Evolutionary conservation across 2,888 invertebrate species (phyloP).

Genomic region (Cephonodes hylas): DNA sequence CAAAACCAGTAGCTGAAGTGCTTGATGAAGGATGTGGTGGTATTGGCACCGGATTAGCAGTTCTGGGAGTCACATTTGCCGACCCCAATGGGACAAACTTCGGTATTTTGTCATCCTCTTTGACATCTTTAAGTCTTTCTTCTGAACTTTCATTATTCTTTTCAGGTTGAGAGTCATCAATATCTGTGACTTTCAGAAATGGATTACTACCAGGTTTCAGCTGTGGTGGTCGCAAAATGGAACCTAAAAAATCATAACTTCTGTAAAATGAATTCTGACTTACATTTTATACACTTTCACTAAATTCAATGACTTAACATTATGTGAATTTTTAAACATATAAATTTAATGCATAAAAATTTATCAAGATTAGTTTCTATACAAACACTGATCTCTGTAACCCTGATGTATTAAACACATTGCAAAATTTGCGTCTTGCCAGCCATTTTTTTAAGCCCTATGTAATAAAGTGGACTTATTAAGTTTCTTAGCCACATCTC

Average conservation of each 20-base stretch:
- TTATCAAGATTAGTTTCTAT: too few relatives aligned
- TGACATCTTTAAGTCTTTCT: slow-evolving; percentile 52
- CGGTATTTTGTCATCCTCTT: slow-evolving; percentile 58
- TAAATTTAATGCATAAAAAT: too few relatives aligned
- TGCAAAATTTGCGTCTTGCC: too few relatives aligned
- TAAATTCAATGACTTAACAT: not conserved
- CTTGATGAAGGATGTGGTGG: slow-evolving; percentile 54
- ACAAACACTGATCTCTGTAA: too few relatives aligned
- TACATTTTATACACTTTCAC: too few relatives aligned
- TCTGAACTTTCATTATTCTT: slow-evolving; percentile 36
- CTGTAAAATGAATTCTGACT: too few relatives aligned
- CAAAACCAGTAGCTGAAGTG: slow-evolving; percentile 85
- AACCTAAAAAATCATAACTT: slow-evolving; percentile 47
- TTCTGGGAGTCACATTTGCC: slow-evolving; percentile 52
- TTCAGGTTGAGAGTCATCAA: slow-evolving; percentile 38
- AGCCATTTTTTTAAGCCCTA: too few relatives aligned
- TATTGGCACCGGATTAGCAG: slow-evolving; percentile 77
- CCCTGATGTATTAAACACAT: too few relatives aligned
- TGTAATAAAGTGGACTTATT: too few relatives aligned
- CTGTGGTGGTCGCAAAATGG: slow-evolving; percentile 70
- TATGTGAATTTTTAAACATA: not conserved
- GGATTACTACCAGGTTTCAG: slow-evolving; percentile 66
- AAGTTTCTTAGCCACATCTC: too few relatives aligned
- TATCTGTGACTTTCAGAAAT: slow-evolving; percentile 55
- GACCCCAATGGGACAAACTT: slow-evolving; percentile 76